These are phyloP conservation scores for Schizopygopsis malacanthus DNA, from an alignment of 2,797 vertebrate genomes.

Conservation along the genomic window DNA sequence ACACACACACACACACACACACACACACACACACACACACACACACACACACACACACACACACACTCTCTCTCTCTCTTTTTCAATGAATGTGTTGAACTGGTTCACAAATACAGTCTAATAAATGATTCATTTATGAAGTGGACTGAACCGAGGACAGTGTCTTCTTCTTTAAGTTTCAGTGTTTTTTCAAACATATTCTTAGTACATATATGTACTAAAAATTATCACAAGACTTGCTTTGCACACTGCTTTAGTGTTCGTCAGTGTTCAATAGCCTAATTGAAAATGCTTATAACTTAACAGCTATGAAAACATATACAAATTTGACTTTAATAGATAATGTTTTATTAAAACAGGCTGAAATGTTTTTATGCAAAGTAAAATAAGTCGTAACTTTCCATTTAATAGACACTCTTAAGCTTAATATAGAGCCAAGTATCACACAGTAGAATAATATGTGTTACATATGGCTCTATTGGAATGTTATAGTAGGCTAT, in stretches of 20 bases:
- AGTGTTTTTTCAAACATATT: background rate
- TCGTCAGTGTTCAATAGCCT: background rate
- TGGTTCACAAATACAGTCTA: background rate
- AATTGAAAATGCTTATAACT: background rate
- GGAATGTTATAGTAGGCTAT: background rate
- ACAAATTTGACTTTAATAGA: background rate
- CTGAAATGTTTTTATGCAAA: background rate
- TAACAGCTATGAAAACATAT: too few species aligned
- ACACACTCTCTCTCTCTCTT: background rate
- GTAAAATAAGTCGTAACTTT: too few species aligned
- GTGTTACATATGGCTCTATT: too few species aligned
- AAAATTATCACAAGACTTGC: background rate
- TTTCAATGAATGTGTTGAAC: background rate
- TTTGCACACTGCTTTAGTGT: background rate
- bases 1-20: too few species aligned
- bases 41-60: background rate
- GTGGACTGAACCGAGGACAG: rapidly evolving
- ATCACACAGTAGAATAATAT: background rate
- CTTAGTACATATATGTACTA: too few species aligned
- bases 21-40: background rate
- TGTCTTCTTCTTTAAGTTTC: background rate
- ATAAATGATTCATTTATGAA: background rate
- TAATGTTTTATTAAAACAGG: background rate
- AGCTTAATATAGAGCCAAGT: background rate
- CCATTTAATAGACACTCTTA: too few species aligned